Evolutionary conservation across 2,797 vertebrate genomes (phyloP).

Genomic region (Sebastes oblongus): DNA sequence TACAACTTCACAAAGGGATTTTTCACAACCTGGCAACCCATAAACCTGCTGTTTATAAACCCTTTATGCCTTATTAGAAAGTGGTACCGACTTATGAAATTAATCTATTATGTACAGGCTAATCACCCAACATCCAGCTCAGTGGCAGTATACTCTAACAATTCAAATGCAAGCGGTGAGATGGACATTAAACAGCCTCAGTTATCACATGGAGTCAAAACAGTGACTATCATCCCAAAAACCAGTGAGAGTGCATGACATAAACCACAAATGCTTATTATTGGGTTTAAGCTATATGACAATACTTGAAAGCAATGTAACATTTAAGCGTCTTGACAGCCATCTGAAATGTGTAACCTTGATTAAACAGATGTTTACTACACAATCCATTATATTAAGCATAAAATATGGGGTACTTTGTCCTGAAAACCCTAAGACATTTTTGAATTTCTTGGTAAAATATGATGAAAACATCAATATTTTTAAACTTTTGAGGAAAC

Average conservation of each 20-base stretch:
- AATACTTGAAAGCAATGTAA: conserved; percentile 20
- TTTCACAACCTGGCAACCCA: neutral
- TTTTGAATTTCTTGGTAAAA: neutral
- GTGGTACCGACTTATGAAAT: neutral
- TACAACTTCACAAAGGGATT: neutral
- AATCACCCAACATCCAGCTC: conserved; percentile 17
- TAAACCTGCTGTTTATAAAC: neutral
- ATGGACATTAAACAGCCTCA: conserved; percentile 45
- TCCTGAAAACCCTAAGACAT: neutral
- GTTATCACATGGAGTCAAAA: conserved; percentile 61
- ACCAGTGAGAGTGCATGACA: conserved; percentile 83
- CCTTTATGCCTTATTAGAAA: neutral
- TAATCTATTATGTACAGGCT: conserved; percentile 41
- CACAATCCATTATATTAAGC: neutral
- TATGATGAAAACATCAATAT: neutral
- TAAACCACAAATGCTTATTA: conserved; percentile 44
- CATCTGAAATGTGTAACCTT: neutral
- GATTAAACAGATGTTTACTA: neutral
- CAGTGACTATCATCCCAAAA: conserved; percentile 45
- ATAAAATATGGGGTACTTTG: neutral
- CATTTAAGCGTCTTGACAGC: neutral
- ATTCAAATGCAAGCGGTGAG: neutral
- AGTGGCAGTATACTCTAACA: neutral
- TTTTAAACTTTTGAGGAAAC: neutral
- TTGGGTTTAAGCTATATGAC: conserved; percentile 1